Conservation (phyloP, 2,113 vertebrate species). For the Calypte anna region DNA sequence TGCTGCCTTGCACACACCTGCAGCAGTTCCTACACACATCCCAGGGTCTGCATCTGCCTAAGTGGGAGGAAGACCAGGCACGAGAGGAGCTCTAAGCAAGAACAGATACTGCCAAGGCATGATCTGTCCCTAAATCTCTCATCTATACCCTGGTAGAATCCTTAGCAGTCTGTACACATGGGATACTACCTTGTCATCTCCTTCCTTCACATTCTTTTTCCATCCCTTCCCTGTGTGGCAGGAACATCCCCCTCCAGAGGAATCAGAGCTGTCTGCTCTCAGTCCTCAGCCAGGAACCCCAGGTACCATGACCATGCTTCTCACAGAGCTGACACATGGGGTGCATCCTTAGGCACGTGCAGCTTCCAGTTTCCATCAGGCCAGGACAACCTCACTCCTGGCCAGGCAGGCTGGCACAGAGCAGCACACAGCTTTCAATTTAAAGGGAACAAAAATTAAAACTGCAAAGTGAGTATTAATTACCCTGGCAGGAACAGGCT, state of each 20-base stretch:
- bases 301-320: not conserved
- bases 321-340: accelerated
- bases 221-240: not conserved
- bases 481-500: constrained; percentile 14
- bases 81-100: not conserved
- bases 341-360: accelerated
- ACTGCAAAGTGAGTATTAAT: constrained; percentile 59
- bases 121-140: not conserved
- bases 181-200: not conserved
- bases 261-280: not conserved
- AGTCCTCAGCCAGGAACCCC: not conserved
- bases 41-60: not conserved
- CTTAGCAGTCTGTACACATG: not conserved
- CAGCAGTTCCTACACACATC: not conserved
- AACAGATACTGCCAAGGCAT: not conserved
- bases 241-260: not conserved
- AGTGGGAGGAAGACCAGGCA: not conserved
- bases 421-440: not conserved
- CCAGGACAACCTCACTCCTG: not conserved
- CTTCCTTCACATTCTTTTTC: not conserved
- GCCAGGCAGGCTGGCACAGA: constrained; percentile 25
- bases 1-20: not conserved
- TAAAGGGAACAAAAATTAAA: constrained; percentile 58
- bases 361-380: not conserved
- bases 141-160: not conserved